These are phyloP conservation scores for Platycnemis pennipes DNA, from an alignment of 2,888 invertebrate genomes.

Conservation along the genomic window DNA sequence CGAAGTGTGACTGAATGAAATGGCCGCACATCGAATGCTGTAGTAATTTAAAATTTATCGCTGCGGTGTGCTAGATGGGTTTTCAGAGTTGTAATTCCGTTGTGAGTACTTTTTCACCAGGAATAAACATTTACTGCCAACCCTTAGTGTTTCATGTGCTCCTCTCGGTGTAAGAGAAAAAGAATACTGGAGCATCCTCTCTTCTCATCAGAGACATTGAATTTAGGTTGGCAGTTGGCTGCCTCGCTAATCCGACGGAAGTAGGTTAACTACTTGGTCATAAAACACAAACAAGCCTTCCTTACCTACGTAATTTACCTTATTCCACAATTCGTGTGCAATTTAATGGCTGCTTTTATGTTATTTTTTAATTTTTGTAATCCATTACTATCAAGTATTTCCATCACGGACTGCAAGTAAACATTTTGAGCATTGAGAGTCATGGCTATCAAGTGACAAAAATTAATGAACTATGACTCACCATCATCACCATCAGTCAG, in stretches of 20 bases:
- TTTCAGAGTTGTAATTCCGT: not conserved
- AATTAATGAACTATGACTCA: too few species aligned
- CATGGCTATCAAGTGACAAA: too few species aligned
- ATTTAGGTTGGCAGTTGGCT: not conserved
- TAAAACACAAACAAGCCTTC: not conserved
- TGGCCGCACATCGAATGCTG: not conserved
- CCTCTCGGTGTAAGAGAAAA: too few species aligned
- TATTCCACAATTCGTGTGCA: not conserved
- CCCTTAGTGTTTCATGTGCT: not conserved
- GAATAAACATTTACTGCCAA: not conserved
- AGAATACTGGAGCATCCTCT: not conserved
- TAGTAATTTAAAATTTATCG: not conserved
- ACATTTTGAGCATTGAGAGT: too few species aligned
- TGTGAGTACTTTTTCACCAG: not conserved
- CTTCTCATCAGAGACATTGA: not conserved
- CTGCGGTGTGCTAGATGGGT: not conserved
- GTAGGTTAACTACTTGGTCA: not conserved
- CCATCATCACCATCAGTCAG: too few species aligned
- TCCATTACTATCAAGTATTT: too few species aligned
- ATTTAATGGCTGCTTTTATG: too few species aligned
- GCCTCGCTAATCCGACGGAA: not conserved
- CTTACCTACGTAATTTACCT: not conserved
- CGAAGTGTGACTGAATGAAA: not conserved
- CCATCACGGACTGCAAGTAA: too few species aligned
- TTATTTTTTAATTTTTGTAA: too few species aligned